Conservation (phyloP, 2,888 invertebrate genomes). For the Zeuzera pyrina region DNA sequence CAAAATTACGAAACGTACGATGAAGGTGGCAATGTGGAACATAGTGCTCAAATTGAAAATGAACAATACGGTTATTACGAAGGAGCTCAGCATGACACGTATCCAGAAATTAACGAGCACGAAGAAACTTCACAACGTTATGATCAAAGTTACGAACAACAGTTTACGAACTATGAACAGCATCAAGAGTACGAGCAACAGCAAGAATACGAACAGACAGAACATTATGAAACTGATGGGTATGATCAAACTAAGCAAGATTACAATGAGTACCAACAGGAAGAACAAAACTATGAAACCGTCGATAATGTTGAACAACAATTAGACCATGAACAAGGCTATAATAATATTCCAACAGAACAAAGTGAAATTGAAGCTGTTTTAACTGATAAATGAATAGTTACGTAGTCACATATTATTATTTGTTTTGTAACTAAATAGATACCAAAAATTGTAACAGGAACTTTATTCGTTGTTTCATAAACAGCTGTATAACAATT, state of each 20-base stretch:
- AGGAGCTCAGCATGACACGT: constrained; percentile 26
- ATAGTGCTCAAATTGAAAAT: constrained; percentile 23
- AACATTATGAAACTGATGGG: constrained; percentile 16
- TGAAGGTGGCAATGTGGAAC: constrained; percentile 20
- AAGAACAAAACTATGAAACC: constrained; percentile 22
- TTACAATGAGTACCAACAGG: constrained; percentile 16
- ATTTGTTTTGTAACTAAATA: too few species aligned
- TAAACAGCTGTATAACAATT: too few species aligned
- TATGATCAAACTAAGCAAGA: constrained; percentile 14
- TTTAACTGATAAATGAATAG: neutral
- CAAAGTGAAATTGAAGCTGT: neutral
- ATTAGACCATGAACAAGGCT: constrained; percentile 34
- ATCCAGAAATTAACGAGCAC: constrained; percentile 37
- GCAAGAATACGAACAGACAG: constrained; percentile 2
- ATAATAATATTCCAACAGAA: constrained; percentile 14
- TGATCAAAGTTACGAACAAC: constrained; percentile 46
- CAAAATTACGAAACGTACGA: constrained; percentile 24
- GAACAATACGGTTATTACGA: constrained; percentile 38
- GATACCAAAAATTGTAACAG: too few species aligned
- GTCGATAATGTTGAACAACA: constrained; percentile 26
- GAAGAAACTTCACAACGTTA: constrained; percentile 39
- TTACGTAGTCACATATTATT: too few species aligned
- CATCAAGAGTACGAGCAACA: neutral
- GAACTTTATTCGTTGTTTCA: too few species aligned
- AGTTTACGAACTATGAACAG: constrained; percentile 32